Evolutionary conservation across 2,888 invertebrate species (phyloP).

Genomic region (Ametastegia equiseti): DNA sequence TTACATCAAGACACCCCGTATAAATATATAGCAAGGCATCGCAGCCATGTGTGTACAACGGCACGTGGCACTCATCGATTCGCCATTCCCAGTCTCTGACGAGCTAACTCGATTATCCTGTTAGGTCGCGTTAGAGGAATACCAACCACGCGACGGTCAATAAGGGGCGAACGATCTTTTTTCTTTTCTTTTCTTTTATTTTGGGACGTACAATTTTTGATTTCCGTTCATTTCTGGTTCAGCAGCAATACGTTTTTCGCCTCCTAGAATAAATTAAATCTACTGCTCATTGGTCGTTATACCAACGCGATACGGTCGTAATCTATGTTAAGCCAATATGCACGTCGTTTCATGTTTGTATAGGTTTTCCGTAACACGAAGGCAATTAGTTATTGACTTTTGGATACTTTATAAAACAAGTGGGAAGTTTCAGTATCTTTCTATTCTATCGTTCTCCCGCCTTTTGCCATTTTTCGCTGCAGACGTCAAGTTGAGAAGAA

Average conservation of each 20-base stretch:
- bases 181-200: too few relatives aligned
- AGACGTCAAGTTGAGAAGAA: not conserved
- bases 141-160: constrained; percentile 33
- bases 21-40: not conserved
- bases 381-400: constrained; percentile 10
- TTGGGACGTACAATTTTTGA: not conserved
- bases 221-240: not conserved
- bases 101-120: constrained; percentile 47
- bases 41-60: constrained; percentile 36
- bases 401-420: not conserved
- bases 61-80: constrained; percentile 47
- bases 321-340: not conserved
- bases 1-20: constrained; percentile 4
- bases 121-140: constrained; percentile 42
- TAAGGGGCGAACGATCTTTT: constrained; percentile 24
- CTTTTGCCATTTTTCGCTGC: not conserved
- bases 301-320: not conserved
- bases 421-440: not conserved
- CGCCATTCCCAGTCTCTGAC: constrained; percentile 38
- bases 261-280: not conserved
- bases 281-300: not conserved
- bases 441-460: not conserved
- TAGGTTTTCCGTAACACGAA: not conserved
- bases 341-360: not conserved
- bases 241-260: not conserved